phyloP scores from a whole-genome alignment of 2,113 vertebrate genomes.

The Connochaetes taurinus region DNA sequence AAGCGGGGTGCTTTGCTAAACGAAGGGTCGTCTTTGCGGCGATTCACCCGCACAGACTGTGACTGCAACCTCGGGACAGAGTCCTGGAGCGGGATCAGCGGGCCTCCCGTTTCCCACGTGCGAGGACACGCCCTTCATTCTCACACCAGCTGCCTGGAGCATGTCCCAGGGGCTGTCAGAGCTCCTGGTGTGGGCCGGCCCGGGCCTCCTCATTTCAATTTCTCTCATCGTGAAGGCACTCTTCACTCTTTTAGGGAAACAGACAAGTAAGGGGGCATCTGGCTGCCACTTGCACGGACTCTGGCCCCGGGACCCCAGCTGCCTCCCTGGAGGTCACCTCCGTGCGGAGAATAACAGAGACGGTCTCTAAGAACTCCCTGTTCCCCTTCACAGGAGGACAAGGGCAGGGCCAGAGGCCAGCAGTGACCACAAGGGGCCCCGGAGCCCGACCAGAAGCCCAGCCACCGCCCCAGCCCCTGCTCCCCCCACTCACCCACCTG shows the following conservation, averaged over 20 bases:
- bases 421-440: fast-evolving
- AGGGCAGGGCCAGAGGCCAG: no score
- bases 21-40: not conserved
- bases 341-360: fast-evolving
- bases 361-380: not conserved
- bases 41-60: fast-evolving
- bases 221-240: not conserved
- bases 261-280: fast-evolving
- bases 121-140: not conserved
- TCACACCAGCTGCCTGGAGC: fast-evolving
- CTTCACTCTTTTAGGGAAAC: not conserved
- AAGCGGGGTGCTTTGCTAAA: not conserved
- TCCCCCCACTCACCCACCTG: fast-evolving
- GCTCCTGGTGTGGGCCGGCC: fast-evolving
- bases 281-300: fast-evolving
- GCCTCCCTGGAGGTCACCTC: not conserved
- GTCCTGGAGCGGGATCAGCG: fast-evolving
- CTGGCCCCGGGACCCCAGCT: not conserved
- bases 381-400: not conserved
- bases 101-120: fast-evolving
- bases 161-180: fast-evolving
- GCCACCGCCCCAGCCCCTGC: not conserved
- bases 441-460: not conserved
- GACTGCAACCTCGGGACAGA: fast-evolving
- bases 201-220: fast-evolving